Base-by-base conservation (phyloP, 2,797 vertebrate genomes). In the Gila robusta region DNA sequence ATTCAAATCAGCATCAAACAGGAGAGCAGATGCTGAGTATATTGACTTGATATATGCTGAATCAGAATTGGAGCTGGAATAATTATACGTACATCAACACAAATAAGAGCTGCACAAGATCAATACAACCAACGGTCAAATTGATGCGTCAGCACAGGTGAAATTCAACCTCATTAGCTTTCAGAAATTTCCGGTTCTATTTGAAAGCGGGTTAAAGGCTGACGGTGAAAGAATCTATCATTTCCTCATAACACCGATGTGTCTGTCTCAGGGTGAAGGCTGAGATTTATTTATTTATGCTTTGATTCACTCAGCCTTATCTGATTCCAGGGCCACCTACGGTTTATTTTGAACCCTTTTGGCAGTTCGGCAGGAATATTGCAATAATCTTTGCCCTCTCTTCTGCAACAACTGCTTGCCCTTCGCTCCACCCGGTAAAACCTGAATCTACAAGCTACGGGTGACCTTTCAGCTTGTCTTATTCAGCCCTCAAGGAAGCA, bases 261-360 rank as follows among this genome's bases (percentile, higher is more conserved):
- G 79, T 41, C 66, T 56, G 66, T 85, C 76, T 70, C 66, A n/a
- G 52, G 66, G 35, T 62, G 76, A 85, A 79, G 67, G 83, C 76
- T 19, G 49, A 71, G 83, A 70, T 85, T 79, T 85, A 79, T 85
- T 85, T 79, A 85, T 85, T 85, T 79, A 79, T 85, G 76, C 83
- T 47, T 62, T 71, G 83, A 85, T 71, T 71, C 66, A 71, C 83
- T 85, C 83, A 32, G 74, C 47, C 49, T 79, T 35, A 85, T 79
- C 83, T 72, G 76, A 79, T 85, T 85, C 39, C 76, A 71, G 52
- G 39, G 76, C 66, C 83, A 85, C 76, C 83, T 59, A 85, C 5
- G 49, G 74, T 59, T 79, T 85, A 79, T 85, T 72, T 62, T 49
- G 37, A 79, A 85, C 37, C 66, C 66, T 79, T 79, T 59, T 79